A percentile compares a stretch with the other conserved stretches of the same genome.
Evolutionary conservation across 2,113 vertebrate species (phyloP).

Genomic region (Phaetusa simplex): DNA sequence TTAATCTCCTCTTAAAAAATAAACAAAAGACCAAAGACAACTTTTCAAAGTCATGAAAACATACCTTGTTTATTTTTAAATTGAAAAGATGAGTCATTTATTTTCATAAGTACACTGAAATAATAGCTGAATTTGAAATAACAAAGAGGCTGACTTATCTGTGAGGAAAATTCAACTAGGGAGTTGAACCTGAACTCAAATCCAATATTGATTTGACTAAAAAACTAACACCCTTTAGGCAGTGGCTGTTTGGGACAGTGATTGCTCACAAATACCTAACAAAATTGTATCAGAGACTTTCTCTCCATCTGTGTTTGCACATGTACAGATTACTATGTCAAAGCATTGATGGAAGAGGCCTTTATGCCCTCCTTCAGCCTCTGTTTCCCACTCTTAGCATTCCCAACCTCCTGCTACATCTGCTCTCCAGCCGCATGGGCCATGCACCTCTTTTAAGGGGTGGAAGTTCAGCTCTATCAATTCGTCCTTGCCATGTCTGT

Average conservation of each 20-base stretch:
- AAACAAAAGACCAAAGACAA: background rate
- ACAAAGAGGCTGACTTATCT: background rate
- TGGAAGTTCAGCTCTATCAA: background rate
- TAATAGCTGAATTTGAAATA: slow-evolving; percentile 10
- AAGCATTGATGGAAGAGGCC: background rate
- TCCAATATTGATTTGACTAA: background rate
- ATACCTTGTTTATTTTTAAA: background rate
- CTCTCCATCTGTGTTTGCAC: background rate
- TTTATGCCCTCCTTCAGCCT: background rate
- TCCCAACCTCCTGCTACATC: background rate
- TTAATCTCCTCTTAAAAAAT: background rate
- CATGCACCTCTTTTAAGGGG: background rate
- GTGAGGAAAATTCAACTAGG: background rate
- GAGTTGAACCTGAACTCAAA: background rate
- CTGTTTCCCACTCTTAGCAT: background rate
- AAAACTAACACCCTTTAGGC: background rate
- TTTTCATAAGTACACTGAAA: slow-evolving; percentile 15
- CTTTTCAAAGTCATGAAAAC: background rate
- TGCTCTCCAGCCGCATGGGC: background rate
- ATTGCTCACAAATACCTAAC: background rate
- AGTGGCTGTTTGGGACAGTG: background rate
- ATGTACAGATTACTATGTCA: background rate
- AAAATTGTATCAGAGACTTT: background rate
- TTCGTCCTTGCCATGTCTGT: background rate
- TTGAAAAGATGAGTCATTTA: background rate